Evolutionary conservation across 2,797 vertebrate genomes (phyloP).

Genomic region (Danio aesculapii): DNA sequence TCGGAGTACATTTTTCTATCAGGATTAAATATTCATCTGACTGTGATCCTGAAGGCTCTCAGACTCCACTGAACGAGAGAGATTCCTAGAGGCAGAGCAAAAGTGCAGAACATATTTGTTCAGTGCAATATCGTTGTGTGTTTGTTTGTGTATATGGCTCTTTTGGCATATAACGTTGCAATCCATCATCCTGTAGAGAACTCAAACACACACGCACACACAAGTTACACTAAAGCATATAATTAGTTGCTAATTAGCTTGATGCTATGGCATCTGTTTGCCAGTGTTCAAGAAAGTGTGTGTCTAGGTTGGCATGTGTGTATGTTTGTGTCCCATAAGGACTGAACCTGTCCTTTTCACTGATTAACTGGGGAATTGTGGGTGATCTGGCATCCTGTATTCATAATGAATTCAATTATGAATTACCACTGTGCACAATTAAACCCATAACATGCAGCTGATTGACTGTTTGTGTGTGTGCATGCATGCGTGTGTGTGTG

Average conservation of each 20-base stretch:
- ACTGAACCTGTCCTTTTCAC: constrained; percentile 36
- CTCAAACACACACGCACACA: background rate
- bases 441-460: constrained; percentile 32
- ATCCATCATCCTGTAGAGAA: constrained; percentile 10
- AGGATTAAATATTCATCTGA: constrained; percentile 18
- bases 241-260: constrained; percentile 29
- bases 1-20: background rate
- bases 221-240: background rate
- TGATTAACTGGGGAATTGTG: constrained; percentile 46
- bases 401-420: constrained; percentile 55
- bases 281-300: constrained; percentile 7
- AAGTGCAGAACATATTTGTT: background rate
- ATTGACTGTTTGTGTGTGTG: background rate
- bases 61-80: background rate
- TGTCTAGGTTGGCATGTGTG: background rate
- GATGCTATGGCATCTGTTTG: constrained; percentile 21
- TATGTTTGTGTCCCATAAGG: constrained; percentile 28
- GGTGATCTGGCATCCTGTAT: constrained; percentile 46
- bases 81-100: background rate
- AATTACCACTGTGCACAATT: constrained; percentile 51
- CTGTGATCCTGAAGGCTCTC: constrained; percentile 5
- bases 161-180: constrained; percentile 23
- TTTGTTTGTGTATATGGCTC: background rate
- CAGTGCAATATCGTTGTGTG: background rate
- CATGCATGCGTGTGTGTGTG: background rate